Conservation (phyloP, 2,797 vertebrate genomes). For the Ctenochaetus hawaiiensis region DNA sequence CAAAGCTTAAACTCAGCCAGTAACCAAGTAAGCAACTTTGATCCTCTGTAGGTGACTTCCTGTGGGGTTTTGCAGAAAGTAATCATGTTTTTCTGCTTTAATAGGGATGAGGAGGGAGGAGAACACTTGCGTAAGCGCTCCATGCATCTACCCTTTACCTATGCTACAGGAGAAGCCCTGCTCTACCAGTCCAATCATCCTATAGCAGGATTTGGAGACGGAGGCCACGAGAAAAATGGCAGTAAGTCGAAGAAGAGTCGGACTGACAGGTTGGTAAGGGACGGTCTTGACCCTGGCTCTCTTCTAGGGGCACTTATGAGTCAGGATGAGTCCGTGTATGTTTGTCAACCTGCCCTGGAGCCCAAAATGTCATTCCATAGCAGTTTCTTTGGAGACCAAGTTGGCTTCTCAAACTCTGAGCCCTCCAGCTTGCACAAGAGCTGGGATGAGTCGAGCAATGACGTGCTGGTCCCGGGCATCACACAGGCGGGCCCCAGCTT, state of each 20-base stretch:
- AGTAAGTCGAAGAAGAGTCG: slow-evolving; percentile 80
- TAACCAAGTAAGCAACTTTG: not conserved
- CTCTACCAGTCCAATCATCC: slow-evolving; percentile 87
- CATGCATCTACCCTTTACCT: slow-evolving; percentile 88
- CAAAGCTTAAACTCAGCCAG: not conserved
- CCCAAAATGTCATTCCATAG: slow-evolving; percentile 78
- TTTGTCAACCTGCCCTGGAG: slow-evolving; percentile 75
- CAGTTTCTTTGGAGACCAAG: slow-evolving; percentile 71
- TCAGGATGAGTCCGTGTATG: slow-evolving; percentile 87
- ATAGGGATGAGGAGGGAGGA: slow-evolving; percentile 89
- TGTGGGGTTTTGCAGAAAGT: not conserved
- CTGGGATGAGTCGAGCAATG: slow-evolving; percentile 26
- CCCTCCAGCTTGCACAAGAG: slow-evolving; percentile 46
- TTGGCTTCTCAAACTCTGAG: slow-evolving; percentile 60
- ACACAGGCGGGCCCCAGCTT: slow-evolving; percentile 66
- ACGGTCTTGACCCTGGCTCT: slow-evolving; percentile 77
- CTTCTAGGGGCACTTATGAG: slow-evolving; percentile 86
- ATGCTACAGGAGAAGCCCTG: slow-evolving; percentile 88
- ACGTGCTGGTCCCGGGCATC: slow-evolving; percentile 1
- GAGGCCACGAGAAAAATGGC: slow-evolving; percentile 72
- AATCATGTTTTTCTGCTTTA: slow-evolving; percentile 15
- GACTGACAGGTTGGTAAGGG: slow-evolving; percentile 68
- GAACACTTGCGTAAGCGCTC: slow-evolving; percentile 87
- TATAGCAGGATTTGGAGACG: slow-evolving; percentile 73
- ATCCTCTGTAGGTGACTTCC: not conserved